A percentile compares a stretch with the other conserved stretches of the same genome.
Evolutionary conservation across 2,113 vertebrate genomes (phyloP).

Genomic region (Origma solitaria): DNA sequence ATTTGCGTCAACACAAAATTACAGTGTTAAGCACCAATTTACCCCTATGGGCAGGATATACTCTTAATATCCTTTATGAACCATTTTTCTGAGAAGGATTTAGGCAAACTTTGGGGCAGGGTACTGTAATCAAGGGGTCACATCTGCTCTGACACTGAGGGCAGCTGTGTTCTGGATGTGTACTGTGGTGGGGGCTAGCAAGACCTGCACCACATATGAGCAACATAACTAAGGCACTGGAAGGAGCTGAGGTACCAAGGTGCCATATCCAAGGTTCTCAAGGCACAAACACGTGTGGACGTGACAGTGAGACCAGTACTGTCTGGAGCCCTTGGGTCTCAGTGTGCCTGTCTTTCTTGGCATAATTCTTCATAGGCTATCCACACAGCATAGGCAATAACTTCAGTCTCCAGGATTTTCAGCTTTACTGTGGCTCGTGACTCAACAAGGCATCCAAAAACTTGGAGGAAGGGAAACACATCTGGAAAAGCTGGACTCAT

Average conservation of each 20-base stretch:
- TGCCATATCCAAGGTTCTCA: neutral
- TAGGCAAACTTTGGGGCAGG: neutral
- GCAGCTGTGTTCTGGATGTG: neutral
- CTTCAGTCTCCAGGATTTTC: neutral
- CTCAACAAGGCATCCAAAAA: neutral
- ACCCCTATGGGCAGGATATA: neutral
- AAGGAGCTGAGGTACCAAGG: neutral
- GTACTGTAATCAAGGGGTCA: neutral
- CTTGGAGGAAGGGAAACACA: neutral
- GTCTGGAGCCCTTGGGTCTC: neutral
- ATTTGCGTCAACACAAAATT: neutral
- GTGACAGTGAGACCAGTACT: neutral
- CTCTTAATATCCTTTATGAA: neutral
- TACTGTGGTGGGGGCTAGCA: neutral
- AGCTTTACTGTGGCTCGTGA: neutral
- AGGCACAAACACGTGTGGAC: neutral
- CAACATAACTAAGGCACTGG: neutral
- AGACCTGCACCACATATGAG: neutral
- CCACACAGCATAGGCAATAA: fast-evolving
- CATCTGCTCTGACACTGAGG: neutral
- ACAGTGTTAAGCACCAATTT: neutral
- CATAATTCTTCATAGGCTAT: neutral
- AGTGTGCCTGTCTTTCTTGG: fast-evolving
- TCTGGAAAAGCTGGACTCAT: neutral
- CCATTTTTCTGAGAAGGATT: neutral